A percentile compares a stretch with the other conserved stretches of the same genome.
These are phyloP conservation scores for Autographa pulchrina DNA, from an alignment of 2,888 invertebrate species.

Conservation along the genomic window DNA sequence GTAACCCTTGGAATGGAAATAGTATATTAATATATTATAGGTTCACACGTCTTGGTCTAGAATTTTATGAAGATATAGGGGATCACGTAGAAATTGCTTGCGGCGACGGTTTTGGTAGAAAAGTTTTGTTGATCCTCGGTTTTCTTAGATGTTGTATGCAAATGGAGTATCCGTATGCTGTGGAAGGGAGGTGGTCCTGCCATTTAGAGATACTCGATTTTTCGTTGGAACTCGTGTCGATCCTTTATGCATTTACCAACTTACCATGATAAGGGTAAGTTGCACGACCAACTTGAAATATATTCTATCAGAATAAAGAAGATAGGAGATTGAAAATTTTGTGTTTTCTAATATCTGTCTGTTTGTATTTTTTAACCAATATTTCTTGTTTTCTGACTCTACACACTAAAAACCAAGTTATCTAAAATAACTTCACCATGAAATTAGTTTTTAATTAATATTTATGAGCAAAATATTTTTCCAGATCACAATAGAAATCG, in stretches of 20 bases:
- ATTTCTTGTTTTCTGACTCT: too few relatives aligned
- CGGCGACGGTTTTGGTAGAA: slow-evolving; percentile 2
- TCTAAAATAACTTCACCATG: too few relatives aligned
- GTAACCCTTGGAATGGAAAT: slow-evolving; percentile 48
- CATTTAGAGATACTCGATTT: not conserved
- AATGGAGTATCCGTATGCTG: slow-evolving; percentile 3
- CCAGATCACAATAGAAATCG: not conserved
- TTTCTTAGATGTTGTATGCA: slow-evolving; percentile 3
- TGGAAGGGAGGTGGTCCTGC: not conserved
- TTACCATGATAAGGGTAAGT: too few relatives aligned
- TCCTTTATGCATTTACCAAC: slow-evolving; percentile 1
- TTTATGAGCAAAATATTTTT: not conserved
- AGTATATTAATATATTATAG: slow-evolving; percentile 53
- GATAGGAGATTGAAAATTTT: too few relatives aligned
- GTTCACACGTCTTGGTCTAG: slow-evolving; percentile 10
- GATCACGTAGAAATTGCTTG: slow-evolving; percentile 9
- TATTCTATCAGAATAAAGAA: too few relatives aligned
- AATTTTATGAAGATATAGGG: slow-evolving; percentile 13
- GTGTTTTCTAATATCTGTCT: too few relatives aligned
- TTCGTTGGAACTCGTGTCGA: not conserved
- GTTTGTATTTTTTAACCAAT: too few relatives aligned
- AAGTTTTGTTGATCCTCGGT: not conserved
- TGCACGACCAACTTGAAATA: not conserved
- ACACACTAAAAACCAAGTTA: too few relatives aligned
- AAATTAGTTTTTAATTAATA: too few relatives aligned